Percentiles rank a stretch among this genome's conserved stretches.
These are phyloP conservation scores for Drosophila simulans DNA, from an alignment of 1,140 invertebrate species.

Conservation along the genomic window DNA sequence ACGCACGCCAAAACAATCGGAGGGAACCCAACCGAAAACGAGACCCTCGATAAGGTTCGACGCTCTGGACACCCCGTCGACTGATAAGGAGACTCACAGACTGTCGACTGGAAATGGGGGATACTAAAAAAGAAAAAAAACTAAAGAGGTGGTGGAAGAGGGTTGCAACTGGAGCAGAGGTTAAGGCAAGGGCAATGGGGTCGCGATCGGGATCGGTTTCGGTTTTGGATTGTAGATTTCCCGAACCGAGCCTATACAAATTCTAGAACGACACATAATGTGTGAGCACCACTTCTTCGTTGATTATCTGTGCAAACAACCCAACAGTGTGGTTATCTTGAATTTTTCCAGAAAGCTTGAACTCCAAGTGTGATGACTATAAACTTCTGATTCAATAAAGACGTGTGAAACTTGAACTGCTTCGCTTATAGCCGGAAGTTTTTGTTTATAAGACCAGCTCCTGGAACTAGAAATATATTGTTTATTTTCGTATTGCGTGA, in stretches of 20 bases:
- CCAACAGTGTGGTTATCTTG: neutral
- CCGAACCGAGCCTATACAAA: neutral
- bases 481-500: neutral
- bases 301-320: constrained; percentile 1
- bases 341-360: neutral
- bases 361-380: neutral
- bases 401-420: neutral
- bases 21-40: constrained; percentile 7
- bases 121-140: neutral
- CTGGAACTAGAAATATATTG: neutral
- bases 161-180: constrained; percentile 18
- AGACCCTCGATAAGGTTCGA: constrained; percentile 44
- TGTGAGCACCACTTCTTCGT: neutral
- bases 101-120: neutral
- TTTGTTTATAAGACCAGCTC: neutral
- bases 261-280: neutral
- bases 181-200: constrained; percentile 34
- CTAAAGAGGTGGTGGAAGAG: constrained; percentile 1
- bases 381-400: neutral
- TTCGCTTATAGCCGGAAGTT: neutral
- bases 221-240: neutral
- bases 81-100: constrained; percentile 34
- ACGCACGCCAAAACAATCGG: neutral
- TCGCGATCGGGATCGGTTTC: neutral
- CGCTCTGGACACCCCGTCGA: constrained; percentile 20